Evolutionary conservation across 2,113 vertebrate species (phyloP).

Genomic region (Cyanocitta stelleri): DNA sequence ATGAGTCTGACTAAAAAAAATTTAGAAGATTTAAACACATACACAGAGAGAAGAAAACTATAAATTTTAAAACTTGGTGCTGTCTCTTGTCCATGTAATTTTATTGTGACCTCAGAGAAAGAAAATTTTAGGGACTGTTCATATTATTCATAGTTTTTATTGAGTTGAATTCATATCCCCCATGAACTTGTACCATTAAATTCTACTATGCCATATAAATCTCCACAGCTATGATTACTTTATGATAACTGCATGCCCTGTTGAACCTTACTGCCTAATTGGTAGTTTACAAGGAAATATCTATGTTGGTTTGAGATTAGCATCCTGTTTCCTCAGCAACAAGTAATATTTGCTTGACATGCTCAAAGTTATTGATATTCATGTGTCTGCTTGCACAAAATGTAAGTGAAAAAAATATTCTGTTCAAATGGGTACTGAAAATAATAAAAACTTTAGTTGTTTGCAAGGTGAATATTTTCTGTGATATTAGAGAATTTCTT

Average conservation of each 20-base stretch:
- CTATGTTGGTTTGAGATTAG: neutral
- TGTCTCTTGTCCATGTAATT: neutral
- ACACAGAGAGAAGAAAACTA: neutral
- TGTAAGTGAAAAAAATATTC: neutral
- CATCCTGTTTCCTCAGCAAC: neutral
- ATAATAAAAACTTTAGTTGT: neutral
- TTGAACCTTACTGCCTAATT: conserved; percentile 30
- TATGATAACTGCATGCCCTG: neutral
- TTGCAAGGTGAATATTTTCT: neutral
- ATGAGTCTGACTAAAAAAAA: neutral
- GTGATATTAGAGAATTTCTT: neutral
- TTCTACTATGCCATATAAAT: neutral
- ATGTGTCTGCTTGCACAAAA: neutral
- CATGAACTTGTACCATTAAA: neutral
- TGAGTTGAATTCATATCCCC: neutral
- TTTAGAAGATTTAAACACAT: neutral
- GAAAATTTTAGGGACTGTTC: neutral
- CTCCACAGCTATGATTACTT: neutral
- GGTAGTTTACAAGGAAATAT: conserved; percentile 19
- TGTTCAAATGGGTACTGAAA: neutral
- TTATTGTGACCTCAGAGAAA: neutral
- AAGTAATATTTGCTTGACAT: neutral
- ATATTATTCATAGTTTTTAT: neutral
- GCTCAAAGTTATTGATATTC: neutral
- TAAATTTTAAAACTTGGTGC: neutral